A percentile compares a stretch with the other conserved stretches of the same genome.
phyloP scores from a whole-genome alignment of 2,113 vertebrate species.

The Perca schrenkii region DNA sequence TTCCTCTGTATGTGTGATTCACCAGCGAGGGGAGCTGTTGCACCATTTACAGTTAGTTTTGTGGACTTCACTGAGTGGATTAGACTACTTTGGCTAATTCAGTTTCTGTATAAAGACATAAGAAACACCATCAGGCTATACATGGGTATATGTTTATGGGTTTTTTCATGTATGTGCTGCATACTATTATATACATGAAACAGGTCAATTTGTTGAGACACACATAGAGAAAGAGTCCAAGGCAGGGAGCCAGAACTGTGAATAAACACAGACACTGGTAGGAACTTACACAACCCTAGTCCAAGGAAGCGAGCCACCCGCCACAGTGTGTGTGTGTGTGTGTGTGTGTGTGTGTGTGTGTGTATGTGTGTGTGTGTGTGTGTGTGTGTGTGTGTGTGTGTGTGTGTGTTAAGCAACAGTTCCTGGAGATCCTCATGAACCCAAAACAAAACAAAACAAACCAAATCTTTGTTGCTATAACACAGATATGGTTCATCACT shows the following conservation, averaged over 20 bases:
- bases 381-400: constrained; percentile 34
- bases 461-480: constrained; percentile 56
- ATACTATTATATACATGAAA: constrained; percentile 6
- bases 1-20: background rate
- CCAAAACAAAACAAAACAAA: constrained; percentile 61
- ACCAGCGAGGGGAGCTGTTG: constrained; percentile 66
- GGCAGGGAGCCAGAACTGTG: constrained; percentile 5
- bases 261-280: constrained; percentile 15
- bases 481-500: constrained; percentile 25
- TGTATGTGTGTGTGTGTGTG: constrained; percentile 22
- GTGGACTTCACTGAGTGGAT: background rate
- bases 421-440: constrained; percentile 61
- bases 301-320: background rate
- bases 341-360: constrained; percentile 28
- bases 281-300: constrained; percentile 34
- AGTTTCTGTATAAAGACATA: background rate
- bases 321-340: background rate
- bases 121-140: background rate
- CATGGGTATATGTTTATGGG: background rate
- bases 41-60: constrained; percentile 5
- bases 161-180: background rate
- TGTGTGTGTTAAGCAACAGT: constrained; percentile 51
- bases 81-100: background rate
- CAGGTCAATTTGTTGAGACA: background rate
- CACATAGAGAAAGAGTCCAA: background rate